Evolutionary conservation across 2,113 vertebrate genomes (phyloP).

Genomic region (Leucosticte australis): DNA sequence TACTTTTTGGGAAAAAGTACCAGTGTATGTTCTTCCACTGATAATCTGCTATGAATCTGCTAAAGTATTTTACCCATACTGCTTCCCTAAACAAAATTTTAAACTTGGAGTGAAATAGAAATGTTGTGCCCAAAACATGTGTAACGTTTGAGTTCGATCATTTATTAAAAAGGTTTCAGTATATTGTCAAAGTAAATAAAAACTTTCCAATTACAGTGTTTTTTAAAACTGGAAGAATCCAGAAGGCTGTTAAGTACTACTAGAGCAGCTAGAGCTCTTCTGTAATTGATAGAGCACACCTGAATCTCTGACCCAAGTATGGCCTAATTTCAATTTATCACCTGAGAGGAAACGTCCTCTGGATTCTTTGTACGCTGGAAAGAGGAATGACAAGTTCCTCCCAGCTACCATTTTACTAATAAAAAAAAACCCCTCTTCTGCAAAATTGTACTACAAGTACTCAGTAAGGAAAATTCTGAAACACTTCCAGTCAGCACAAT

Average conservation of each 20-base stretch:
- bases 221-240: neutral
- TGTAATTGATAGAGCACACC: neutral
- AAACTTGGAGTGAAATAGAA: neutral
- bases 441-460: neutral
- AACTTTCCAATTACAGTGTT: neutral
- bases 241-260: neutral
- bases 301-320: neutral
- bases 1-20: neutral
- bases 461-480: neutral
- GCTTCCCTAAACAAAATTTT: neutral
- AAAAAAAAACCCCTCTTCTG: neutral
- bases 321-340: constrained; percentile 25
- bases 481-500: neutral
- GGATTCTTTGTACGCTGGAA: neutral
- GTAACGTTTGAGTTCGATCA: neutral
- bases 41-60: neutral
- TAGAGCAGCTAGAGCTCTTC: neutral
- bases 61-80: neutral
- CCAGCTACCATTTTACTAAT: neutral
- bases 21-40: neutral
- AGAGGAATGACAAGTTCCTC: neutral
- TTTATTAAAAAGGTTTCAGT: neutral
- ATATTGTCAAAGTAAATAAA: neutral
- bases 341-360: constrained; percentile 15
- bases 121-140: neutral